phyloP scores from a whole-genome alignment of 92 coral and sea anemone genomes.

The Parazoanthus darwini region DNA sequence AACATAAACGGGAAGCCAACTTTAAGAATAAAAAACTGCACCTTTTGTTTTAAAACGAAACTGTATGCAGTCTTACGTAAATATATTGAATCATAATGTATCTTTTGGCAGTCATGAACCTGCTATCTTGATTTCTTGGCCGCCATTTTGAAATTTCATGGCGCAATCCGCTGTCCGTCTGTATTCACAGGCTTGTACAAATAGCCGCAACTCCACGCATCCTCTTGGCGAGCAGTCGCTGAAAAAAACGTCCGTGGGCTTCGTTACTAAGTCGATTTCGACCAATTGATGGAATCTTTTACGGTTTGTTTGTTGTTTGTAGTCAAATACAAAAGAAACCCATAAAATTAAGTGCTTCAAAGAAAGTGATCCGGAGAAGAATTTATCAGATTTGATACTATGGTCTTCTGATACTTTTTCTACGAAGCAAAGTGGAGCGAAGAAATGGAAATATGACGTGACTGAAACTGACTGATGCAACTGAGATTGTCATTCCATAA shows the following conservation, averaged over 20 bases:
- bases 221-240: conserved; percentile 12
- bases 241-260: conserved; percentile 12
- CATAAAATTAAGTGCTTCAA: not conserved
- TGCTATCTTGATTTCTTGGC: not conserved
- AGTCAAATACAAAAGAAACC: not conserved
- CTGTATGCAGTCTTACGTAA: no score
- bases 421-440: no score
- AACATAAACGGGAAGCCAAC: no score
- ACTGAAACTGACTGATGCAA: not conserved
- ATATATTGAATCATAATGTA: no score
- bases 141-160: conserved; percentile 36
- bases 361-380: not conserved
- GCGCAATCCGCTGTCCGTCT: conserved; percentile 17
- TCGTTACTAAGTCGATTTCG: not conserved
- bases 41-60: no score
- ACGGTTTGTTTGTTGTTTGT: conserved; percentile 15
- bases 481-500: not conserved
- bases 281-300: not conserved
- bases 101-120: no score
- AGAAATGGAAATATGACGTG: not conserved
- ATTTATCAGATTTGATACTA: not conserved
- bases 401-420: not conserved
- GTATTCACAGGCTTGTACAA: not conserved
- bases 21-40: no score
- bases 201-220: not conserved